A percentile compares a stretch with the other conserved stretches of the same genome.
Conservation (phyloP, 1,140 invertebrate species). For the Muscidifurax raptorellus region DNA sequence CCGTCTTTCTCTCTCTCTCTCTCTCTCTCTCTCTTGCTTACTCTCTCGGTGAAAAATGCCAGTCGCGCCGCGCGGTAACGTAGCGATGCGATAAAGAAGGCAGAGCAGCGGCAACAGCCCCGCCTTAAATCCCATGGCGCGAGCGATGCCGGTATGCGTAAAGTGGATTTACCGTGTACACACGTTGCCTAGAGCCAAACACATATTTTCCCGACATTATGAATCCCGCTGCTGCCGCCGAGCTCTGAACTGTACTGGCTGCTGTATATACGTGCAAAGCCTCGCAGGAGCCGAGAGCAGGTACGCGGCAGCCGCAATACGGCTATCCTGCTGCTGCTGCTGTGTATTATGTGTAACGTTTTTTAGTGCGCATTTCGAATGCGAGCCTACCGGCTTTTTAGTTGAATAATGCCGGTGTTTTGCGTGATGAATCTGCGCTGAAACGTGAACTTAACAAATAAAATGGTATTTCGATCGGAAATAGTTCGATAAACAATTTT, state of each 20-base stretch:
- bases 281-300: not conserved
- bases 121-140: constrained; percentile 51
- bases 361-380: constrained; percentile 23
- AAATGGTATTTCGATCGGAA: not conserved
- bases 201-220: constrained; percentile 53
- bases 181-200: constrained; percentile 49
- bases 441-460: not conserved
- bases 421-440: not conserved
- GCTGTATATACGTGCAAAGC: not conserved
- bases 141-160: constrained; percentile 30
- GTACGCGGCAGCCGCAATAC: not conserved
- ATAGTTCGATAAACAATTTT: not conserved
- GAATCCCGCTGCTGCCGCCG: constrained; percentile 24
- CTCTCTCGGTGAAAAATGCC: constrained; percentile 13
- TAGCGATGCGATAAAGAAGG: constrained; percentile 40
- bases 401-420: not conserved
- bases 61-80: not conserved
- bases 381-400: not conserved
- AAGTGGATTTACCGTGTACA: constrained; percentile 53
- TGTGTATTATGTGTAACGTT: constrained; percentile 1
- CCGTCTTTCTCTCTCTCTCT: not conserved
- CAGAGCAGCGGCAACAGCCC: constrained; percentile 31
- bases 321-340: not conserved
- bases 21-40: constrained; percentile 1
- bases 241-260: constrained; percentile 5